Percentiles rank a stretch among this genome's conserved stretches.
Conservation (phyloP, 2,113 vertebrate genomes). For the Sardina pilchardus region DNA sequence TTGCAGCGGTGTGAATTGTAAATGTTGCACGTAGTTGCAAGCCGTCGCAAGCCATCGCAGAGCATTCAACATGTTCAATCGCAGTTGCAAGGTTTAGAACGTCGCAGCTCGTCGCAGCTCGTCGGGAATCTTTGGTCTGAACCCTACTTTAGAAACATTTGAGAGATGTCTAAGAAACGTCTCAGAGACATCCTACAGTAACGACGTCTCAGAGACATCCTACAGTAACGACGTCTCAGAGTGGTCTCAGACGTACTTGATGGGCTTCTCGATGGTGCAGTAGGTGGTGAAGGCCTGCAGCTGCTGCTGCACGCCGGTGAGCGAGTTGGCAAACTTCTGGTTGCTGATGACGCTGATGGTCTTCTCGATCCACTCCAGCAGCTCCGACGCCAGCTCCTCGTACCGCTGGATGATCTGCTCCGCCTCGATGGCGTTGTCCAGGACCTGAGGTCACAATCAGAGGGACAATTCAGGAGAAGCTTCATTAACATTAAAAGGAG, state of each 20-base stretch:
- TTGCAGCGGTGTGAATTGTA: too few relatives aligned
- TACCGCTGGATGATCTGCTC: constrained; percentile 83
- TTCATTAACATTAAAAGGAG: too few relatives aligned
- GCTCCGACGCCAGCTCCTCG: constrained; percentile 81
- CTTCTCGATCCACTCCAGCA: constrained; percentile 90
- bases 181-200: not conserved
- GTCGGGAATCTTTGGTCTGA: too few relatives aligned
- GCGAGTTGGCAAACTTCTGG: constrained; percentile 95
- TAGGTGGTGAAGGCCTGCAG: constrained; percentile 94
- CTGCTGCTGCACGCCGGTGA: constrained; percentile 91
- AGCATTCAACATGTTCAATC: too few relatives aligned
- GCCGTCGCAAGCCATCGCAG: too few relatives aligned
- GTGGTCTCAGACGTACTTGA: constrained; percentile 80
- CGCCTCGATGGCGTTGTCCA: constrained; percentile 88
- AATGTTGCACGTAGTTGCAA: too few relatives aligned
- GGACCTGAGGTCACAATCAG: constrained; percentile 70
- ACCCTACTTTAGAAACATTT: not conserved
- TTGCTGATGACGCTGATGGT: constrained; percentile 86
- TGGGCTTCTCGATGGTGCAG: constrained; percentile 92
- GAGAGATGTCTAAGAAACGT: not conserved
- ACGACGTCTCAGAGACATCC: not conserved
- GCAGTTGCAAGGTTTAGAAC: too few relatives aligned
- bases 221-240: not conserved
- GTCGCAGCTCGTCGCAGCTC: too few relatives aligned
- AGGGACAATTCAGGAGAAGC: not conserved